Evolutionary conservation across 2,797 vertebrate genomes (phyloP).

Genomic region (Coccyzus lansbergi): DNA sequence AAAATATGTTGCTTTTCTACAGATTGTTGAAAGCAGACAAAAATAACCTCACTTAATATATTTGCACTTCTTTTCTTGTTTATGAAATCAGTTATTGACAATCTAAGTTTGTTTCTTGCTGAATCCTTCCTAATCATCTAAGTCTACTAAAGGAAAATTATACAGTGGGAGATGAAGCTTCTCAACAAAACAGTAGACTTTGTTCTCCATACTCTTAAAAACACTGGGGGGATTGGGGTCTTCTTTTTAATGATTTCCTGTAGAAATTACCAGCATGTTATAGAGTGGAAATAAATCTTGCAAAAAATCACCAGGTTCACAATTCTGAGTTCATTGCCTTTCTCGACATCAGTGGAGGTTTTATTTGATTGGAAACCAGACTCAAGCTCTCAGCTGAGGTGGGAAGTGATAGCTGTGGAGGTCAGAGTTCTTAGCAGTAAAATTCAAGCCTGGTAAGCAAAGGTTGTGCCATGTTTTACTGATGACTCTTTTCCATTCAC

Average conservation of each 20-base stretch:
- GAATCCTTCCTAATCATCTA: not conserved
- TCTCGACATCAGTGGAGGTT: not conserved
- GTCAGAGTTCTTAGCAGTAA: slow-evolving; percentile 4
- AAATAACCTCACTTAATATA: not conserved
- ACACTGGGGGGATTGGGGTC: rapidly evolving
- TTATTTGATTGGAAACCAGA: not conserved
- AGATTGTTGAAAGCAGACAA: not conserved
- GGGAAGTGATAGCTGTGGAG: not conserved
- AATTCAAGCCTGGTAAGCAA: not conserved
- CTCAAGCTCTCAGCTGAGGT: not conserved
- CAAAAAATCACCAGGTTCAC: not conserved
- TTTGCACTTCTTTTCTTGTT: slow-evolving; percentile 12
- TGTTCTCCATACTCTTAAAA: not conserved
- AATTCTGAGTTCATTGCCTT: not conserved
- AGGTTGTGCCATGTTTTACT: not conserved
- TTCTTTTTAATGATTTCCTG: not conserved
- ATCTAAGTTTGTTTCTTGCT: not conserved
- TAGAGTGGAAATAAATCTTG: not conserved
- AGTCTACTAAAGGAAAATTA: not conserved
- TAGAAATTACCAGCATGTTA: not conserved
- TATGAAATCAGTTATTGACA: not conserved
- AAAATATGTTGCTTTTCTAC: not conserved
- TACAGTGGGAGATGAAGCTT: not conserved
- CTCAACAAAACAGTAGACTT: rapidly evolving
- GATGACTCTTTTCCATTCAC: not conserved